Conservation (phyloP, 1,140 invertebrate genomes). For the Drosophila sturtevanti region DNA sequence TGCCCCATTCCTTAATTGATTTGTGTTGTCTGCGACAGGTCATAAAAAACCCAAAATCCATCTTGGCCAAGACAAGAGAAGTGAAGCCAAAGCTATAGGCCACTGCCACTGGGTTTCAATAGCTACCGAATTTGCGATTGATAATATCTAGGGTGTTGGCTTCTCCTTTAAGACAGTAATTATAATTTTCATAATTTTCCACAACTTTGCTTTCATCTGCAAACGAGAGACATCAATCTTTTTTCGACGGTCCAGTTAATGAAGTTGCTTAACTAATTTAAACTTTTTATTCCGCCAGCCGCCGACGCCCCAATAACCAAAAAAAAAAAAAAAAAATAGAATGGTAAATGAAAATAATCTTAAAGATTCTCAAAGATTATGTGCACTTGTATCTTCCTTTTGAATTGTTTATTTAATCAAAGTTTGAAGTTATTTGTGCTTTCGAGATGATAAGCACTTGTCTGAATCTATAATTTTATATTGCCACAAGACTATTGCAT, state of each 20-base stretch:
- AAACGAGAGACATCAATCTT: conserved; percentile 37
- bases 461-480: background rate
- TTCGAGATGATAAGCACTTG: background rate
- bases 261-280: conserved; percentile 75
- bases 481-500: background rate
- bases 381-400: background rate
- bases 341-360: conserved; percentile 27
- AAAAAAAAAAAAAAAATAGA: conserved; percentile 27
- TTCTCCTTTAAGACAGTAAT: conserved; percentile 60
- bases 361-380: conserved; percentile 11
- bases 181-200: conserved; percentile 75
- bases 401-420: conserved; percentile 5
- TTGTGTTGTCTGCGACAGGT: conserved; percentile 59
- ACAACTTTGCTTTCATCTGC: conserved; percentile 45
- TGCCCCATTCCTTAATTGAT: conserved; percentile 61
- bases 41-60: conserved; percentile 48
- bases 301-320: conserved; percentile 29
- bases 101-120: conserved; percentile 62
- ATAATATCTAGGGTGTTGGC: conserved; percentile 29
- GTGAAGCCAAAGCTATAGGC: background rate
- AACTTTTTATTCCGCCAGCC: conserved; percentile 60
- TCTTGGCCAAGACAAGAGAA: conserved; percentile 1
- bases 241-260: conserved; percentile 45
- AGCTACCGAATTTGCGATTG: conserved; percentile 55
- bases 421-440: background rate